Conservation (phyloP, 2,888 invertebrate species). For the Tanypteryx hageni region DNA sequence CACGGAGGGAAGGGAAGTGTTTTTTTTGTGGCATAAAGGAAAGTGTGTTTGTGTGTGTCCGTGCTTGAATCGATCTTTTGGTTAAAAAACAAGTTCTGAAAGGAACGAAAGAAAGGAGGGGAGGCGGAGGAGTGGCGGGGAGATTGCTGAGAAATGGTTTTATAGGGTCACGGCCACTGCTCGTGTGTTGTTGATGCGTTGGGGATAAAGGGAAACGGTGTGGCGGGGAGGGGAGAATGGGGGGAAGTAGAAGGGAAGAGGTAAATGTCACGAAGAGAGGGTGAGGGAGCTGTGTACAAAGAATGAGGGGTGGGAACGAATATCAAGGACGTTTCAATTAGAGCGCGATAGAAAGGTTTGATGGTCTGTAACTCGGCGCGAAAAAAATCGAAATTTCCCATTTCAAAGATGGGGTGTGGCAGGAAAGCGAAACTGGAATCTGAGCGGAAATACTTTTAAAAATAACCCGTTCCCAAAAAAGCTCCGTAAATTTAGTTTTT, state of each 20-base stretch:
- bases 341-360: too few species aligned
- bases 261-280: background rate
- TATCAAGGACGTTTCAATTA: too few species aligned
- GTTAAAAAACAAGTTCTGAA: background rate
- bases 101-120: background rate
- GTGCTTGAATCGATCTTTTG: background rate
- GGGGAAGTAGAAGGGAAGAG: background rate
- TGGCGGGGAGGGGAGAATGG: background rate
- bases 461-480: too few species aligned
- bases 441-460: too few species aligned
- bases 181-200: slow-evolving; percentile 4
- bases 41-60: background rate
- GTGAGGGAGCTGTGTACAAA: too few species aligned
- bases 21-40: background rate
- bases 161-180: slow-evolving; percentile 7
- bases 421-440: too few species aligned
- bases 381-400: too few species aligned
- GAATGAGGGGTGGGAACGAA: too few species aligned
- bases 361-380: too few species aligned
- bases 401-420: too few species aligned
- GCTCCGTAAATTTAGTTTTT: too few species aligned
- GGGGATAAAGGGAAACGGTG: background rate
- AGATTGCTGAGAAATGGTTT: background rate
- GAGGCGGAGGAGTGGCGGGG: background rate
- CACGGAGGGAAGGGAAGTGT: background rate